Percentiles rank a stretch among this genome's conserved stretches.
These are phyloP conservation scores for Paguma larvata DNA, from an alignment of 2,797 vertebrate genomes.

Conservation along the genomic window DNA sequence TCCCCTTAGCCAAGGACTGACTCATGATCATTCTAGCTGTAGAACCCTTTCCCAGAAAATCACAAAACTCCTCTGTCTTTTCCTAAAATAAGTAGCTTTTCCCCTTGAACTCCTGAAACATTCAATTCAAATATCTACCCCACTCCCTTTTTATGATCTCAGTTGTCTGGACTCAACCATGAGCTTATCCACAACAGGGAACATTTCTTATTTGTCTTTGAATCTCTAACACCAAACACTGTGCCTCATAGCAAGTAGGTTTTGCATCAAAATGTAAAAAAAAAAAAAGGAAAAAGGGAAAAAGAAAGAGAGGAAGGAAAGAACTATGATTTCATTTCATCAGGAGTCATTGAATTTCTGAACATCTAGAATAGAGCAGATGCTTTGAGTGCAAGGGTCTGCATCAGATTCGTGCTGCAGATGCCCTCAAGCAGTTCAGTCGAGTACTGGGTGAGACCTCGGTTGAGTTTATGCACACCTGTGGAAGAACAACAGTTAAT, in stretches of 20 bases:
- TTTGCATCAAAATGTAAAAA: not conserved
- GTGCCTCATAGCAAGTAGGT: not conserved
- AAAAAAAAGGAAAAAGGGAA: not conserved
- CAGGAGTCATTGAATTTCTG: not conserved
- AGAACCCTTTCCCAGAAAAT: not conserved
- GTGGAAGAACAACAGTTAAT: no score
- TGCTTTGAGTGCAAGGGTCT: fast-evolving
- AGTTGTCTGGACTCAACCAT: not conserved
- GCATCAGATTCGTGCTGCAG: fast-evolving
- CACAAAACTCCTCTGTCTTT: not conserved
- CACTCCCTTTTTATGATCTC: not conserved
- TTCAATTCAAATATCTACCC: not conserved
- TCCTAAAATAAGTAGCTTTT: not conserved
- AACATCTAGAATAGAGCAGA: not conserved
- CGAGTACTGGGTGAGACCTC: not conserved
- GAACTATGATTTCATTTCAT: not conserved
- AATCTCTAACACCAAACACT: not conserved
- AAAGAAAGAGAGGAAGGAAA: not conserved
- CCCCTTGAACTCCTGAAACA: not conserved
- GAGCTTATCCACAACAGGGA: not conserved
- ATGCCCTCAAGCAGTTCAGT: fast-evolving
- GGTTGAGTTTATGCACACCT: not conserved
- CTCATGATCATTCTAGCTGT: no score
- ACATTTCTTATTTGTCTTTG: not conserved
- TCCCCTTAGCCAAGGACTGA: not conserved